These are phyloP conservation scores for Leptopilina drosophilae DNA, from an alignment of 2,888 invertebrate genomes.

Conservation along the genomic window DNA sequence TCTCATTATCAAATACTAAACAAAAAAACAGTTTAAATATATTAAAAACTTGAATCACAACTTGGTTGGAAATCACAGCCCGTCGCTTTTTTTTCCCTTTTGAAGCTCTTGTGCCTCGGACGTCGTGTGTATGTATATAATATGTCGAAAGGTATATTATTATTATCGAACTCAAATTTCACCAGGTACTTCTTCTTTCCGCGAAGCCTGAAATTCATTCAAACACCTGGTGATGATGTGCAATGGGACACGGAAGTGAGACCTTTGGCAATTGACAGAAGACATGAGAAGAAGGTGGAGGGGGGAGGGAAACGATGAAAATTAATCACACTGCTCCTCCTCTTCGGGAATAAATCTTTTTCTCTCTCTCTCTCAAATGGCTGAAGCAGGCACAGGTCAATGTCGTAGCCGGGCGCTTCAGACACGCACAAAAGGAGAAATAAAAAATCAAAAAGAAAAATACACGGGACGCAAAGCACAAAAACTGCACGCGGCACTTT, in stretches of 20 bases:
- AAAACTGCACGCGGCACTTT: conserved; percentile 26
- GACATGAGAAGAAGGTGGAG: conserved; percentile 12
- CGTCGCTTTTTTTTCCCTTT: not conserved
- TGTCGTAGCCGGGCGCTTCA: conserved; percentile 39
- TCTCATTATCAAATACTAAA: too few species aligned
- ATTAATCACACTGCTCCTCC: too few species aligned
- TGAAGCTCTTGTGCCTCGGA: conserved; percentile 21
- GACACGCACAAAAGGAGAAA: not conserved
- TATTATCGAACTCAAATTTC: conserved; percentile 10
- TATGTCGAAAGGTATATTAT: too few species aligned
- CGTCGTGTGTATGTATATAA: not conserved
- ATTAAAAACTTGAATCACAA: conserved; percentile 29
- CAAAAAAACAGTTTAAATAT: not conserved
- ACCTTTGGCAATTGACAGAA: conserved; percentile 38
- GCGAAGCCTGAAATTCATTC: conserved; percentile 18
- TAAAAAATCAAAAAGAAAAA: not conserved
- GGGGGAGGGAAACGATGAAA: too few species aligned
- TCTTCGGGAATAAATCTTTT: not conserved
- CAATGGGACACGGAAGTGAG: conserved; percentile 11
- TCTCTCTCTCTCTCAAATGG: conserved; percentile 1
- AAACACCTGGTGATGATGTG: conserved; percentile 11
- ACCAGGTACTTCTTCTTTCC: conserved; percentile 14
- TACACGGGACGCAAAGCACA: not conserved
- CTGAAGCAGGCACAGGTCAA: conserved; percentile 24
- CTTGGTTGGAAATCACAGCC: conserved; percentile 24